Base-by-base conservation (phyloP, 2,888 invertebrate genomes). In the Brachypterus glaber region DNA sequence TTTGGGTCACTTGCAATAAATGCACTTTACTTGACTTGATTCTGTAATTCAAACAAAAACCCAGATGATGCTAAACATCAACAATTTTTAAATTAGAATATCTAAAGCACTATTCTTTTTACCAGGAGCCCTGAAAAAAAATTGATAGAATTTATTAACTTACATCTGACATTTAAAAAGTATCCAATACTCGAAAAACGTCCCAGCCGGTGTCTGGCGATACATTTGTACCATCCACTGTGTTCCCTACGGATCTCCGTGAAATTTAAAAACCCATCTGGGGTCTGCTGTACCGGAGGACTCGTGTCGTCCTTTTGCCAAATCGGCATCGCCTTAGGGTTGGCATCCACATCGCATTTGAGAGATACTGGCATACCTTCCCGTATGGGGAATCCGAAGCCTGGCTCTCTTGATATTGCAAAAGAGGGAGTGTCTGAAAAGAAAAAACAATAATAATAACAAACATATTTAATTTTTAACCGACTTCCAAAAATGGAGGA, bases 171-270 rank as follows among this genome's bases (percentile, higher is more conserved):
- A 60, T 87, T 88, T 51, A 91, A 78, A 64, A 84, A 90, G 70
- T 90, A 91, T 44, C 89, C 90, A 55, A 90, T 89, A 56, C 87
- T 88, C 46, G 86, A 84, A 68, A 88, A 90, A 62, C 84, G 80
- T 18, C 84, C 81, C 55, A 87, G 76, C 46, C 82, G 74, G 72
- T 91, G 89, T 33, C 79, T 72, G 39, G 89, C 85, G 35, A 86
- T 80, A 68, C 91, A 91, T 62, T 89, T 84, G 71, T 91, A 91
- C 91, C 91, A 91, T 57, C 91, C 91, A 39, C 85, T 86, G 69
- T 91, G 86, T 48, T 82, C 77, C 33, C 81, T 72, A 35, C 76
- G 72, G 59, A 90, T 82, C 52, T 80, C 74, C 34, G 80, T 79
- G 70, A 90, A 90, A 67, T 90, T 90, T 41, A 91, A 74, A 62